phyloP scores from a whole-genome alignment of 2,888 invertebrate genomes.

The Leptinotarsa tumamoca region DNA sequence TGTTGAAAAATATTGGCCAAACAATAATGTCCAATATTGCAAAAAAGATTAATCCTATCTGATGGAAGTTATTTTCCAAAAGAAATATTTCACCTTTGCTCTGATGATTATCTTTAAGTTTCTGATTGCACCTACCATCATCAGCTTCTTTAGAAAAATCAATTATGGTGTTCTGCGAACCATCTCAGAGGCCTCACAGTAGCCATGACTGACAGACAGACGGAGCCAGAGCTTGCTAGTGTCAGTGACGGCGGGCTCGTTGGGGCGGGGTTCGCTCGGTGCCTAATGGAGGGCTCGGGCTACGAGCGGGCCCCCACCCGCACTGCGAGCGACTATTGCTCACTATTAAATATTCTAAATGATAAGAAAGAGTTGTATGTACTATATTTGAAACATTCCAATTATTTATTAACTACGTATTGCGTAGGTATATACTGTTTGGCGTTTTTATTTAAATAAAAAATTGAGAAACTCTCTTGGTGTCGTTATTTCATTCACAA shows the following conservation, averaged over 20 bases:
- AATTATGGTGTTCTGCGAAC: background rate
- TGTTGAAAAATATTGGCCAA: no score
- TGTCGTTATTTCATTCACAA: constrained; percentile 10
- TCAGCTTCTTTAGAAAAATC: background rate
- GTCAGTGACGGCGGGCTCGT: constrained; percentile 65
- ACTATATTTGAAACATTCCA: constrained; percentile 64
- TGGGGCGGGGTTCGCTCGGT: constrained; percentile 55
- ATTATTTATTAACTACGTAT: constrained; percentile 65
- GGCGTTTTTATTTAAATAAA: constrained; percentile 68
- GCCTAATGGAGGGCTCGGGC: constrained; percentile 54
- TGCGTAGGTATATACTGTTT: constrained; percentile 67
- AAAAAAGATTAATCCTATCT: no score
- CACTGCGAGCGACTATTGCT: constrained; percentile 67
- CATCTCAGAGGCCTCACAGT: constrained; percentile 23
- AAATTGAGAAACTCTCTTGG: constrained; percentile 47
- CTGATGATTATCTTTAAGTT: background rate
- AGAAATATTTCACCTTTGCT: no score
- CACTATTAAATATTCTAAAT: constrained; percentile 68
- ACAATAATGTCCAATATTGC: no score
- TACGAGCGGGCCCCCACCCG: constrained; percentile 57
- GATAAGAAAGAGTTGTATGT: constrained; percentile 66
- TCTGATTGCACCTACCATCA: background rate
- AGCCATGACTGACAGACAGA: constrained; percentile 42
- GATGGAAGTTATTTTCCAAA: no score
- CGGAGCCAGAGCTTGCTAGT: constrained; percentile 58